Evolutionary conservation across 2,797 vertebrate species (phyloP).

Genomic region (Poliocrania exsul): DNA sequence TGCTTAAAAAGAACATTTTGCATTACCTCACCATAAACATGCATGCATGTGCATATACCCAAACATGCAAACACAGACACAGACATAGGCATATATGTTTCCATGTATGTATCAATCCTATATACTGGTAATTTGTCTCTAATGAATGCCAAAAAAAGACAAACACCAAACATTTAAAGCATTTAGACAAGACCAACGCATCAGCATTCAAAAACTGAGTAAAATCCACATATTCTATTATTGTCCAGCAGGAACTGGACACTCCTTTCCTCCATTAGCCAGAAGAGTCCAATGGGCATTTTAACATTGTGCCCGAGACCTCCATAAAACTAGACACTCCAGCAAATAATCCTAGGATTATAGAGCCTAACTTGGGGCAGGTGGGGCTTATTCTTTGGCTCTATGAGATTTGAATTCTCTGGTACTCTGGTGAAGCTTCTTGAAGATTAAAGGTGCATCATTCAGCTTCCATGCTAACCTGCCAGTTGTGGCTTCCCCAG

Average conservation of each 20-base stretch:
- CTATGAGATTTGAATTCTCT: neutral
- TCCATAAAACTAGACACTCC: neutral
- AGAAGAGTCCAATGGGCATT: neutral
- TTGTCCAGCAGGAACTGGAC: neutral
- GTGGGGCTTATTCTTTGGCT: neutral
- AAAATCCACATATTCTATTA: neutral
- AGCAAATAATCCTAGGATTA: neutral
- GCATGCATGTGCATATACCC: neutral
- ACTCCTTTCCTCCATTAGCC: neutral
- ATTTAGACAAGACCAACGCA: neutral
- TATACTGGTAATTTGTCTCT: neutral
- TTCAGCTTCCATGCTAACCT: neutral
- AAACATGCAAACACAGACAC: neutral
- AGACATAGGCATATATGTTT: neutral
- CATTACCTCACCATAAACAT: neutral
- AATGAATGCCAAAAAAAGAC: neutral
- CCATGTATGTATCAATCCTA: neutral
- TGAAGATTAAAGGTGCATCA: neutral
- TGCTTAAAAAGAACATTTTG: neutral
- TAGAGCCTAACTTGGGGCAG: neutral
- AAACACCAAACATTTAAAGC: neutral
- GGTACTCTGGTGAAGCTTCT: neutral
- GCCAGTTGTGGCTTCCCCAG: neutral
- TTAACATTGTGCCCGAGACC: neutral
- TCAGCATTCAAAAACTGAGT: neutral